Evolutionary conservation across 2,797 vertebrate genomes (phyloP), one percentile per base, ranked within the genome.

Genomic region (Malurus splendens): DNA sequence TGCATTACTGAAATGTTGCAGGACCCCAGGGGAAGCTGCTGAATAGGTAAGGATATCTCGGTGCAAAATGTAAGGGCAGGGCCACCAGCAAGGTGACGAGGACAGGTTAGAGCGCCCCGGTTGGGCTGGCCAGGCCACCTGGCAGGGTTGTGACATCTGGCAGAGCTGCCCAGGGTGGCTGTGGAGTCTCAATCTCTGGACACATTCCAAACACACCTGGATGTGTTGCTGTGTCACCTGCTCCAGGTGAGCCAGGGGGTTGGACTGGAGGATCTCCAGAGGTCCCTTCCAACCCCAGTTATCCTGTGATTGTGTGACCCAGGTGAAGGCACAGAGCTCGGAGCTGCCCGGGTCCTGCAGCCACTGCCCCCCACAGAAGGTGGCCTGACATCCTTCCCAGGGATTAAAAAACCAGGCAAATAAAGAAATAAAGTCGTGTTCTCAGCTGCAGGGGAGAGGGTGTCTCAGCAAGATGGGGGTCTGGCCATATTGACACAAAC

Each of bases 401-500:
- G 70, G 81, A 76, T 82, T 85, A 65, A 83, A 48, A 71, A 60
- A 8, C 1, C 36, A 61, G 67, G 86, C 68, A 87, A 68, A 76
- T 57, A 28, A 57, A 70, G 36, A 82, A 86, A 54, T 48, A n/a
- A 78, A 74, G 70, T 25, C 9, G 5, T 33, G 50, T 32, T 85
- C 86, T 56, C 87, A 76, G 85, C 80, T 89, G 84, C 54, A 18
- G 0, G 3, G 75, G 36, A 71, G 42, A 86, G 64, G 72, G 48
- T 32, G 64, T 51, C 71, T 67, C 57, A 24, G 92, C 72, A 65
- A 73, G 68, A 73, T 24, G 64, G 66, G 47, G 57, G 42, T 47
- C 82, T 79, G 74, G 82, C 33, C 51, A 18, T 72, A 45, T 87
- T 92, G 79, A 93, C 94, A 90, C 73, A 91, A 85, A 87, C 79